Evolutionary conservation across 2,797 vertebrate species (phyloP), one percentile per base, ranked within the genome.

Genomic region (Oceanodroma leucorhoa): DNA sequence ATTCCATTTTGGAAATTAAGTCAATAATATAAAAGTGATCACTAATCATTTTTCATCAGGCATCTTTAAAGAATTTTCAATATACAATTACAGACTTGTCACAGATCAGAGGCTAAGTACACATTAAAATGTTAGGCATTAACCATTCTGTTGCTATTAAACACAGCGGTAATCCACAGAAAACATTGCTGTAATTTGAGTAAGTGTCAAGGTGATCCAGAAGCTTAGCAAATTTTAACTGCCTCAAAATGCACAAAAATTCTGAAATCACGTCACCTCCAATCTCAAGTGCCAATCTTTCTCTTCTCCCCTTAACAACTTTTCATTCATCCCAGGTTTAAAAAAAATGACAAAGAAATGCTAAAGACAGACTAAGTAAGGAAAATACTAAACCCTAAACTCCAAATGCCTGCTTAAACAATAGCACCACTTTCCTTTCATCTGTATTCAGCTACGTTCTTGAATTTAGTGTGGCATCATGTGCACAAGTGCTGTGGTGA

Each of bases 61-160:
- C 22, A 43, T 70, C 71, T 90, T 51, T 57, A 76, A 90, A 91
- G 50, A 50, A 62, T 61, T 90, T 91, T 83, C 53, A 78, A 23
- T 57, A 65, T 24, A 45, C 53, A 71, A 8, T 81, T 86, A 86
- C 0, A 90, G 77, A 73, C 64, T 24, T n/a, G 67, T 89, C 95
- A 91, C 43, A 87, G 87, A 95, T 92, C 75, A 92, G 54, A 97
- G 77, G 70, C 50, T 83, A 90, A 83, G 71, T 40, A 77, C 65
- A 88, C 53, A 75, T 65, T 71, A 67, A 67, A 86, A 93, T n/a
- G 30, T 83, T 67, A 86, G 76, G 45, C 65, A 67, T 60, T 91
- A 65, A 87, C 51, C 22, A 54, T 43, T 81, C 84, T 70, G 34
- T 65, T 83, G 85, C 79, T 95, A 45, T 71, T 83, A 87, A 83